Percentiles rank a stretch among this genome's conserved stretches.
These are phyloP conservation scores for Plusia festucae DNA, from an alignment of 2,888 invertebrate genomes.

Conservation along the genomic window DNA sequence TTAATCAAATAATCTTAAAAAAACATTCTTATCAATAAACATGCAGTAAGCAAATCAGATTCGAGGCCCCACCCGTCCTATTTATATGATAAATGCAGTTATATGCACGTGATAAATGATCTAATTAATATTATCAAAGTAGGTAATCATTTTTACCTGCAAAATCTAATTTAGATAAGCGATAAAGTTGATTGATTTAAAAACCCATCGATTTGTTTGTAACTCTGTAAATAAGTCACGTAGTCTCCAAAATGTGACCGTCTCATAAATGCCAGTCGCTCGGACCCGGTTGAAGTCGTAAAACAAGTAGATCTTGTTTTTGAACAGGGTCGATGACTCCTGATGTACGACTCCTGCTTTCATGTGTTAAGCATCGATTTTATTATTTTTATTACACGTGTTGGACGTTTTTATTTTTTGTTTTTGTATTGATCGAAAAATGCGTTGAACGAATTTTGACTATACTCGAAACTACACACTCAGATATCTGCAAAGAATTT, in stretches of 20 bases:
- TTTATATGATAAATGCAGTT: slow-evolving; percentile 23
- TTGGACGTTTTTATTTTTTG: too few relatives aligned
- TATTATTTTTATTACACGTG: neutral
- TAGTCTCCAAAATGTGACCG: slow-evolving; percentile 20
- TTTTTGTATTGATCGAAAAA: too few relatives aligned
- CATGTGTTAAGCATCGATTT: slow-evolving; percentile 14
- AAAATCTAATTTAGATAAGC: slow-evolving; percentile 31
- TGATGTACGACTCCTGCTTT: slow-evolving; percentile 28
- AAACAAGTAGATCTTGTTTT: slow-evolving; percentile 54
- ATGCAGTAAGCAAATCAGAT: slow-evolving; percentile 26
- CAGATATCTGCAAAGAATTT: neutral
- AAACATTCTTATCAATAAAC: slow-evolving; percentile 19
- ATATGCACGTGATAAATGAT: slow-evolving; percentile 22
- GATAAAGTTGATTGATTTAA: slow-evolving; percentile 1
- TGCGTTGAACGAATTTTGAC: too few relatives aligned
- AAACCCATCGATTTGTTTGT: neutral
- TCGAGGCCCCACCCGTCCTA: neutral
- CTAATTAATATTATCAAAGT: slow-evolving; percentile 20
- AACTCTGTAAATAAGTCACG: slow-evolving; percentile 18
- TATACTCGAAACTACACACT: neutral
- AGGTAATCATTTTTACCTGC: slow-evolving; percentile 11
- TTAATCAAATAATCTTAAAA: slow-evolving; percentile 19
- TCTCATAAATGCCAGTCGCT: slow-evolving; percentile 26
- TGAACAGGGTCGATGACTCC: slow-evolving; percentile 51
- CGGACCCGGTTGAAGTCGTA: slow-evolving; percentile 21